phyloP scores from a whole-genome alignment of 2,797 vertebrate species.

The Adelosebastes latens region DNA sequence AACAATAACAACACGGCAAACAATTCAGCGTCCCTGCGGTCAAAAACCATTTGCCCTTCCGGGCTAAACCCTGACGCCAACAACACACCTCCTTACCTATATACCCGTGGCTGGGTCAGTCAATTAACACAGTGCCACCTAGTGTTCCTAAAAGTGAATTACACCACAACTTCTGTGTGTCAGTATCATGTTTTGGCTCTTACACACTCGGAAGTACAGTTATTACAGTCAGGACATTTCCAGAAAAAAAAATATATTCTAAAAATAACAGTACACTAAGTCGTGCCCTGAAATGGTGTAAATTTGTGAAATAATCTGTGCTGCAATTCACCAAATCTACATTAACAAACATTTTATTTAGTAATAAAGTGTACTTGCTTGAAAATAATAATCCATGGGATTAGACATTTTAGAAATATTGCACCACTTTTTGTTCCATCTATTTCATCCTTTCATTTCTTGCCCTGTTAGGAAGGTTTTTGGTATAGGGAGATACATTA shows the following conservation, averaged over 20 bases:
- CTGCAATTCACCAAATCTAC: background rate
- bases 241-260: background rate
- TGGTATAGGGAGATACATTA: background rate
- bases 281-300: background rate
- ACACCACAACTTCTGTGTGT: no score
- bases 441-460: background rate
- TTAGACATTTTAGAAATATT: background rate
- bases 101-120: no score
- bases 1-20: no score
- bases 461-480: background rate
- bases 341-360: background rate
- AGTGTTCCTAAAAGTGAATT: no score
- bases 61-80: no score
- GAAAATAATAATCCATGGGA: background rate
- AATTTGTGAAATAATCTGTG: conserved; percentile 54
- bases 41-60: no score
- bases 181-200: no score
- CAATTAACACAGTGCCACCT: no score
- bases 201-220: background rate
- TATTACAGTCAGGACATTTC: background rate
- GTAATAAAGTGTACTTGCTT: background rate
- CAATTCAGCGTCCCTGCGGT: no score
- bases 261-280: background rate
- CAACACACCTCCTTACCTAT: no score
- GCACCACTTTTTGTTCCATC: background rate